Evolutionary conservation across 2,888 invertebrate genomes (phyloP), one percentile per base, ranked within the genome.

Genomic region (Lobophora halterata): DNA sequence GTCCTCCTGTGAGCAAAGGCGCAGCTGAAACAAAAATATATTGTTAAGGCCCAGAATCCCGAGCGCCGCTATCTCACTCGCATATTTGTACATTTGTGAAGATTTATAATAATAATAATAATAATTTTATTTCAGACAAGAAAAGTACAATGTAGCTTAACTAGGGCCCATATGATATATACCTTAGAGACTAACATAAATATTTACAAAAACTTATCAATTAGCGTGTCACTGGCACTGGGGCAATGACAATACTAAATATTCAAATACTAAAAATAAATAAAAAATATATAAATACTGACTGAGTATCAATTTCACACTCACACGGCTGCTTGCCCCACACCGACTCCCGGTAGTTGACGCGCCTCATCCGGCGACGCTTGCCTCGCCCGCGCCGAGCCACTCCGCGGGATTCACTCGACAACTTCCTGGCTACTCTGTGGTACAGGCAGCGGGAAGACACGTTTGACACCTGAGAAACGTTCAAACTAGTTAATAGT

Each of bases 391-490:
- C 57, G 2, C 80, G 65, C 1, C 70, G 57, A 4, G 49, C n/a
- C 8, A 55, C 54, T 14, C 56, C 61, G 5, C 78, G 70, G 0
- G 72, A 70, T 8, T 83, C 85, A n/a, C 26, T 65, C 0, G 86
- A 86, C 18, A 81, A 3, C 33, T 71, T 71, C 2, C 73, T 66
- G 0, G 61, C 63, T 12, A 72, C 75, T 28, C 69, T 71, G 58
- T 85, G 86, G 60, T 85, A 86, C 2, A 87, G 52, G 30, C 86
- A 87, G 1, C 83, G 78, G 1, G 86, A 85, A 0, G 86, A 87
- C 1, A 63, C 75, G 55, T 79, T 82, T 0, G 85, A 83, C 1
- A 81, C 52, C 86, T 85, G 49, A 0, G 6, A 16, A 40, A 8
- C n/a, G n/a, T n/a, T n/a, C n/a, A n/a, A n/a, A n/a, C n/a, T n/a